Evolutionary conservation across 2,113 vertebrate species (phyloP).

Genomic region (Poeciliopsis prolifica): DNA sequence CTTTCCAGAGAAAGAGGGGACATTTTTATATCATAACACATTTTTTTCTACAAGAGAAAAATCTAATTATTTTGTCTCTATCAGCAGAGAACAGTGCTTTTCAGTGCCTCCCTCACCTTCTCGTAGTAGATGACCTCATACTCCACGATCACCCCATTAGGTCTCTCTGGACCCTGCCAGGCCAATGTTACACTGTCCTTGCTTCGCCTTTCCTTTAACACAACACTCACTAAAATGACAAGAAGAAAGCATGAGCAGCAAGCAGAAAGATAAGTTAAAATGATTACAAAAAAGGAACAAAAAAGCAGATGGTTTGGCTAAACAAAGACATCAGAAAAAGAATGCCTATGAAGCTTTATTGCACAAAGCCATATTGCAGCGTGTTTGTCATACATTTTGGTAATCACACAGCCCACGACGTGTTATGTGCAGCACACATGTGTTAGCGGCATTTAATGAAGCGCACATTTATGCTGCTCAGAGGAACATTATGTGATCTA

Average conservation of each 20-base stretch:
- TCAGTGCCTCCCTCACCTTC: slow-evolving; percentile 76
- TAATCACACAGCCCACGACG: slow-evolving; percentile 38
- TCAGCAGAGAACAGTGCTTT: background rate
- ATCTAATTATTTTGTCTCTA: background rate
- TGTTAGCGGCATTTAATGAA: slow-evolving; percentile 6
- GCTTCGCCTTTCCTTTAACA: slow-evolving; percentile 84
- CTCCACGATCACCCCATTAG: slow-evolving; percentile 81
- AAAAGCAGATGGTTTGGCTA: background rate
- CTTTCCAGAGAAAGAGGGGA: no score
- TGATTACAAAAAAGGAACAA: background rate
- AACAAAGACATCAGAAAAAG: slow-evolving; percentile 10
- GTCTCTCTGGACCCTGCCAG: slow-evolving; percentile 83
- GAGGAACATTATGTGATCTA: slow-evolving; percentile 9
- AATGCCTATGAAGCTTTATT: slow-evolving; percentile 28
- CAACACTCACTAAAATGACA: slow-evolving; percentile 78
- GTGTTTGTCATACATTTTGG: slow-evolving; percentile 7
- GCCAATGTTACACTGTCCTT: slow-evolving; percentile 86
- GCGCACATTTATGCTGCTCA: slow-evolving; percentile 9
- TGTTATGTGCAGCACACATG: slow-evolving; percentile 35
- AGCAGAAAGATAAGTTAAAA: background rate
- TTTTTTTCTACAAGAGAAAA: background rate
- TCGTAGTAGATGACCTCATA: slow-evolving; percentile 88
- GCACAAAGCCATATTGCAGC: slow-evolving; percentile 26
- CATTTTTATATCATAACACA: background rate
- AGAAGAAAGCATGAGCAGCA: background rate